Conservation (phyloP, 2,888 invertebrate genomes). For the Melinopterus prodromus region DNA sequence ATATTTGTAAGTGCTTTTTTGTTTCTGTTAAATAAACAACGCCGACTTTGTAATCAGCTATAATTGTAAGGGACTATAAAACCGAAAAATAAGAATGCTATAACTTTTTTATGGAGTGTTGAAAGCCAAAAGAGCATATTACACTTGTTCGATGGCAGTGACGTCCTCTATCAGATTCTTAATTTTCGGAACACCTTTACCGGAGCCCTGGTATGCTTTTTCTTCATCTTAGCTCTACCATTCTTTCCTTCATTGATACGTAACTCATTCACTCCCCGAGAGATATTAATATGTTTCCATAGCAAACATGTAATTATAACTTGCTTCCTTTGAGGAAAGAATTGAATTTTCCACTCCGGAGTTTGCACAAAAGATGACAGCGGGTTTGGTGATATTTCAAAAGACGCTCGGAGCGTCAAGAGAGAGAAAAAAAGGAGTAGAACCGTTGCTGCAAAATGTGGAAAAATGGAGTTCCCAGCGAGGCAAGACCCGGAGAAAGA, state of each 20-base stretch:
- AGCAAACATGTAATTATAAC: background rate
- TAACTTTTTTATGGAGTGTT: too few relatives aligned
- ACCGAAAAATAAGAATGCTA: too few relatives aligned
- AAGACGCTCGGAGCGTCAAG: background rate
- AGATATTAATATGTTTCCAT: background rate
- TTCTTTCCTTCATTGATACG: background rate
- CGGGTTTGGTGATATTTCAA: background rate
- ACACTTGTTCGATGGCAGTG: too few relatives aligned
- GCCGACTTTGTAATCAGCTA: too few relatives aligned
- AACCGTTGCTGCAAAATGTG: conserved; percentile 52
- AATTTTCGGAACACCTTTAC: too few relatives aligned
- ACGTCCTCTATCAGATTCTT: too few relatives aligned
- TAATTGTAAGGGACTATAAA: too few relatives aligned
- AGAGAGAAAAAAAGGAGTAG: conserved; percentile 46
- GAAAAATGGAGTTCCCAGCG: conserved; percentile 54
- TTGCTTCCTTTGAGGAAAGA: background rate
- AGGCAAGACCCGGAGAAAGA: background rate
- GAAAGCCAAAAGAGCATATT: too few relatives aligned
- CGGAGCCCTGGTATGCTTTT: too few relatives aligned
- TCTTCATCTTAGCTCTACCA: too few relatives aligned
- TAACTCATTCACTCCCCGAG: background rate
- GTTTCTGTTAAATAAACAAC: too few relatives aligned
- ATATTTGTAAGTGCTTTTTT: too few relatives aligned
- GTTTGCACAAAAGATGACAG: background rate
- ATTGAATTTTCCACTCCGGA: background rate